Evolutionary conservation across 2,113 vertebrate genomes (phyloP).

Genomic region (Bos taurus): DNA sequence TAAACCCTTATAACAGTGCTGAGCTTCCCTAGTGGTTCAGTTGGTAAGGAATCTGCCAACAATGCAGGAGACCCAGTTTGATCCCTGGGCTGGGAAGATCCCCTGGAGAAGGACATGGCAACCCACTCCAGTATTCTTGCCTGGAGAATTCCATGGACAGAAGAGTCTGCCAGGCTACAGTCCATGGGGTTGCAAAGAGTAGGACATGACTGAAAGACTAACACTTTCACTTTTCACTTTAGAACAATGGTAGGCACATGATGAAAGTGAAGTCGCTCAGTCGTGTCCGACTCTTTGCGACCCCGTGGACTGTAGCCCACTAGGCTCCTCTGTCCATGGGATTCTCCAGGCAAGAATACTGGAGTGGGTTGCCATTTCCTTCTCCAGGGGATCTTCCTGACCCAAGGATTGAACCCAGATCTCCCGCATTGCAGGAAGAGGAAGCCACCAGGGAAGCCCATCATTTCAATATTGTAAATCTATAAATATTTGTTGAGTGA

Average conservation of each 20-base stretch:
- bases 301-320: no score
- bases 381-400: no score
- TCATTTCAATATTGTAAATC: not conserved
- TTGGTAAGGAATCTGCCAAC: not conserved
- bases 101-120: not conserved
- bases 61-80: not conserved
- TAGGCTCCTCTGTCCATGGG: no score
- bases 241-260: not conserved
- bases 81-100: not conserved
- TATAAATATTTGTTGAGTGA: not conserved
- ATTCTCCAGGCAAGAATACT: no score
- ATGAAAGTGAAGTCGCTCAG: no score
- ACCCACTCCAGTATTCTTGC: not conserved
- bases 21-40: not conserved
- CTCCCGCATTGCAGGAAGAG: no score
- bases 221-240: not conserved
- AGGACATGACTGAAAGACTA: not conserved
- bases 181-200: not conserved
- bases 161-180: not conserved
- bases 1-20: not conserved
- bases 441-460: no score
- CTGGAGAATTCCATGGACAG: not conserved
- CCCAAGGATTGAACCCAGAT: no score
- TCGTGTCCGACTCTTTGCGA: no score
- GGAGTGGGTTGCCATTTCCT: no score